Evolutionary conservation across 1,140 invertebrate genomes (phyloP), one percentile per base, ranked within the genome.

Genomic region (Drosophila rhopaloa): DNA sequence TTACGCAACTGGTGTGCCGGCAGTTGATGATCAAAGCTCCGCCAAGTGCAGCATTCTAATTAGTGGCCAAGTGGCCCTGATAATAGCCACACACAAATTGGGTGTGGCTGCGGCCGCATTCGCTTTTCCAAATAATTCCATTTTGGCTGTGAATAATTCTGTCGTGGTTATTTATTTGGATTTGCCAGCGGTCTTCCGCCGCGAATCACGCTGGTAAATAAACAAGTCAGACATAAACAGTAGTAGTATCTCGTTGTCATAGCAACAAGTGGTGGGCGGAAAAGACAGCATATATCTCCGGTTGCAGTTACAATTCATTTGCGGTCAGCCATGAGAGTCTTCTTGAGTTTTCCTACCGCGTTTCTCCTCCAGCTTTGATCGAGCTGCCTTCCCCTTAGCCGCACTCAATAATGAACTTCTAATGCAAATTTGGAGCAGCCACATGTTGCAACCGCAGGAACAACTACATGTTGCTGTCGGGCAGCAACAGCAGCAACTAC

Each of bases 401-500:
- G 76, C 73, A 58, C 55, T 83, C 84, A 54, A 73, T 89, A 89
- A 89, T 89, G 80, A 89, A 89, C 84, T 89, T 74, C 84, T 84
- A 89, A 89, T 89, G 84, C 85, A 89, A 89, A 89, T 89, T 72
- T 81, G 48, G 70, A 76, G 79, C 71, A 70, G 41, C 70, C 40
- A 56, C 55, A 57, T 57, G 55, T 63, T 63, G 60, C 43, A 57
- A 27, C 60, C 16, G 75, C 54, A 67, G 47, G 51, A 68, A 48
- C 46, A 60, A 50, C 73, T 67, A 37, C 61, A 56, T 40, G 68
- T 60, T 40, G 68, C 72, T 72, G 53, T 66, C 60, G 68, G 63
- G 58, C 74, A 63, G 56, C 48, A 40, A 57, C 35, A 58, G 24
- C n/a, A 29, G 46, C 72, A 44, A 62, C 66, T 41, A 81, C 67